phyloP scores from a whole-genome alignment of 1,140 invertebrate genomes.

The Temnothorax longispinosus region DNA sequence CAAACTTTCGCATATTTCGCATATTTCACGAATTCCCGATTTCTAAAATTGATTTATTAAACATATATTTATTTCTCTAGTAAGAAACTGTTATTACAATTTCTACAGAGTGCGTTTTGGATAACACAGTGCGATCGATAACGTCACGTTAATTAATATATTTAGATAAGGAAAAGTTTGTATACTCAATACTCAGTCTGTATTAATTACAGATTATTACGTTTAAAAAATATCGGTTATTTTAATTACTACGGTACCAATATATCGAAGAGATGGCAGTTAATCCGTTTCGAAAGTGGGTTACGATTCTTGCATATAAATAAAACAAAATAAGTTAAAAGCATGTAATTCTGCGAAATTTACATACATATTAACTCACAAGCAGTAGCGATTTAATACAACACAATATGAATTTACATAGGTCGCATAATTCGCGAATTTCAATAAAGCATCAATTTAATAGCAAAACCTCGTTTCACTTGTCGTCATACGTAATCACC shows the following conservation, averaged over 20 bases:
- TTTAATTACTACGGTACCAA: background rate
- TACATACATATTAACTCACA: constrained; percentile 56
- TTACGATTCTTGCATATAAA: constrained; percentile 45
- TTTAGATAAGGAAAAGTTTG: background rate
- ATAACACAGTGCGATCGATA: background rate
- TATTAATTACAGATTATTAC: constrained; percentile 32
- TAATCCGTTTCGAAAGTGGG: constrained; percentile 54
- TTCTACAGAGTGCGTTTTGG: background rate
- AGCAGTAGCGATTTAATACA: constrained; percentile 56
- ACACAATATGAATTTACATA: constrained; percentile 60
- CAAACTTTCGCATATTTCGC: constrained; percentile 2
- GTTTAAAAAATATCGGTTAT: constrained; percentile 15
- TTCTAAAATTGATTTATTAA: background rate
- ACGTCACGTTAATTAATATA: constrained; percentile 22
- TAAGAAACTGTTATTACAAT: background rate
- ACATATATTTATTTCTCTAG: background rate
- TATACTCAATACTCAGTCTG: background rate
- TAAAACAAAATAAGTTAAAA: constrained; percentile 44
- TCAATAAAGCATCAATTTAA: constrained; percentile 63
- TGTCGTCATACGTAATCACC: constrained; percentile 54
- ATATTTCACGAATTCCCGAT: background rate
- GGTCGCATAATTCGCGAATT: constrained; percentile 56
- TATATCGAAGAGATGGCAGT: constrained; percentile 16
- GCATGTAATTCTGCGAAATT: constrained; percentile 40
- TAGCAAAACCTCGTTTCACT: constrained; percentile 49